These are phyloP conservation scores for Sylvia borin DNA, from an alignment of 2,797 vertebrate genomes.

Conservation along the genomic window DNA sequence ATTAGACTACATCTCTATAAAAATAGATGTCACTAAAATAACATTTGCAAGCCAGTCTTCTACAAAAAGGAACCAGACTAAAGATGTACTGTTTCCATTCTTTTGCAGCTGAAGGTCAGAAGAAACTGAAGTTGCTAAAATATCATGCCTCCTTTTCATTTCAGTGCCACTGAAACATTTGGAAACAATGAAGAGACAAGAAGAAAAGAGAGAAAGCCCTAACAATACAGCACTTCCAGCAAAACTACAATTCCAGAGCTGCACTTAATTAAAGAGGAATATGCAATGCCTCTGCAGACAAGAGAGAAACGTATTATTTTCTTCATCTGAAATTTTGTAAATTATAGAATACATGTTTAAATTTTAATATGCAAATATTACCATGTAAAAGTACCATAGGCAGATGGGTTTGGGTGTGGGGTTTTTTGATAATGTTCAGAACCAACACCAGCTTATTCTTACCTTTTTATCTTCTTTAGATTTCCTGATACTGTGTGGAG, in stretches of 20 bases:
- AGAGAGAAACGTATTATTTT: neutral
- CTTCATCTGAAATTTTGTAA: neutral
- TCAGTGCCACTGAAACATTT: conserved; percentile 49
- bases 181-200: conserved; percentile 56
- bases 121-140: conserved; percentile 15
- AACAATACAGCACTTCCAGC: conserved; percentile 17
- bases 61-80: neutral
- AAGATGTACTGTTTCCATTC: neutral
- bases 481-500: conserved; percentile 76
- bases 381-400: neutral
- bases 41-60: neutral
- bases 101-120: conserved; percentile 23
- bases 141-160: conserved; percentile 42
- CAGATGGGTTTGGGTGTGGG: neutral
- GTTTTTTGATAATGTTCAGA: neutral
- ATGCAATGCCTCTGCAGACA: neutral
- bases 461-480: conserved; percentile 88
- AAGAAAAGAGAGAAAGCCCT: conserved; percentile 50
- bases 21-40: neutral
- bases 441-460: neutral
- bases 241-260: conserved; percentile 32
- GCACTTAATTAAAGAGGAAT: conserved; percentile 7
- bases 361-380: neutral
- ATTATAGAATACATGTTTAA: neutral
- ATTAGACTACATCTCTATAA: neutral